phyloP scores from a whole-genome alignment of 2,113 vertebrate species.

The Hippocampus comes region DNA sequence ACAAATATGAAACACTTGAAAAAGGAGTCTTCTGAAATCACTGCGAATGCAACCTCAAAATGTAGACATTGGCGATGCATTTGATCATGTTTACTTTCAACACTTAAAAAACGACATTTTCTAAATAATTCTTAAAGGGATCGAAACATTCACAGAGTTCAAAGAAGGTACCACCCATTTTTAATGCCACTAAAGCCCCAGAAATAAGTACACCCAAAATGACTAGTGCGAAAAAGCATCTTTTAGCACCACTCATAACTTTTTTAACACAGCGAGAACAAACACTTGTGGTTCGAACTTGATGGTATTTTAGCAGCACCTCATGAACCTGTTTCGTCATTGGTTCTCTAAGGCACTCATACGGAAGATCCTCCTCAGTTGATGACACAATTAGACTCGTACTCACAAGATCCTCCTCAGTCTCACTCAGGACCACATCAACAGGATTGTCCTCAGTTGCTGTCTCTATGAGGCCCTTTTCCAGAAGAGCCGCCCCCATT shows the following conservation, averaged over 20 bases:
- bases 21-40: not conserved
- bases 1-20: no score
- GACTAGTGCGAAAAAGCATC: not conserved
- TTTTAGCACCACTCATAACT: not conserved
- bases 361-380: not conserved
- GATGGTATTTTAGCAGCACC: not conserved
- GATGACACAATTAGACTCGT: not conserved
- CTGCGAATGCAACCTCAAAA: not conserved
- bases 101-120: not conserved
- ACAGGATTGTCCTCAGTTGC: not conserved
- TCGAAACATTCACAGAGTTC: slow-evolving; percentile 5
- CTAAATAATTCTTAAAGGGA: not conserved
- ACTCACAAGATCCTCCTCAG: not conserved
- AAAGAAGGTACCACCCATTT: not conserved
- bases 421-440: not conserved
- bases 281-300: not conserved
- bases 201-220: not conserved
- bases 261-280: not conserved
- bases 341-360: not conserved
- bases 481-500: not conserved
- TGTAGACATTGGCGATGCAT: not conserved
- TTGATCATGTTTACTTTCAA: not conserved
- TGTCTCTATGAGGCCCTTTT: not conserved
- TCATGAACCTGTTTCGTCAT: not conserved
- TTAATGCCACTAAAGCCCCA: not conserved